A percentile compares a stretch with the other conserved stretches of the same genome.
These are phyloP conservation scores for Chaetura pelagica DNA, from an alignment of 2,113 vertebrate genomes.

Conservation along the genomic window DNA sequence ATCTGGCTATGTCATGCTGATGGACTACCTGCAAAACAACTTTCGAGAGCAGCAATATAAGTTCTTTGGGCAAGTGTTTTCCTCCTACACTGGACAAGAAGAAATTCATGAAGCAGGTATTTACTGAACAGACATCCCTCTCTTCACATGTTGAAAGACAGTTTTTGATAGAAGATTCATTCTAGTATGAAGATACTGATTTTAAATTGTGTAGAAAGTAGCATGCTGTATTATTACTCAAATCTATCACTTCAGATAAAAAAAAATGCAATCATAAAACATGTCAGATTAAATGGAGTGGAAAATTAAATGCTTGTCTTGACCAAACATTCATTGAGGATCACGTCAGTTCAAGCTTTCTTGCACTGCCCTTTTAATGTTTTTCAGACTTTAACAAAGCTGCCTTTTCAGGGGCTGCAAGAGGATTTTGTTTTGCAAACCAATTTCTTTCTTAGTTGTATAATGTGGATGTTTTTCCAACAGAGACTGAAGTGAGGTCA, in stretches of 20 bases:
- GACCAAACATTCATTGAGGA: not conserved
- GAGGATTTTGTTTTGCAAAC: slow-evolving; percentile 15
- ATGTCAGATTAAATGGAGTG: slow-evolving; percentile 39
- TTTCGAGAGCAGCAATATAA: slow-evolving; percentile 90
- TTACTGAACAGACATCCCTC: slow-evolving; percentile 24
- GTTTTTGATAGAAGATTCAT: slow-evolving; percentile 14
- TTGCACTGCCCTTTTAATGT: not conserved
- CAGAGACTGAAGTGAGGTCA: not conserved
- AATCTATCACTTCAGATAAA: slow-evolving; percentile 16
- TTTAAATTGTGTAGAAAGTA: slow-evolving; percentile 20
- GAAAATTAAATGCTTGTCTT: slow-evolving; percentile 51
- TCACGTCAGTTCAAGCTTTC: not conserved
- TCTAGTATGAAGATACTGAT: not conserved
- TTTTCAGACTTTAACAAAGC: slow-evolving; percentile 12
- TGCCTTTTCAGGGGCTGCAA: not conserved
- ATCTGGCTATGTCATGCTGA: slow-evolving; percentile 95
- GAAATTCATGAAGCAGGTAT: slow-evolving; percentile 90
- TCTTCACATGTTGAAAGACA: not conserved
- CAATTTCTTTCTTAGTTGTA: not conserved
- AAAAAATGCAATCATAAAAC: not conserved
- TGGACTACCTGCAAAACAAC: slow-evolving; percentile 99
- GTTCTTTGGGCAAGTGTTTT: slow-evolving; percentile 93
- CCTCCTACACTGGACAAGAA: slow-evolving; percentile 94
- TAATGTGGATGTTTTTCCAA: not conserved
- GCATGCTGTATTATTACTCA: not conserved